Percentiles rank a stretch among this genome's conserved stretches.
These are phyloP conservation scores for Chascanopsetta lugubris DNA, from an alignment of 2,113 vertebrate species.

Conservation along the genomic window DNA sequence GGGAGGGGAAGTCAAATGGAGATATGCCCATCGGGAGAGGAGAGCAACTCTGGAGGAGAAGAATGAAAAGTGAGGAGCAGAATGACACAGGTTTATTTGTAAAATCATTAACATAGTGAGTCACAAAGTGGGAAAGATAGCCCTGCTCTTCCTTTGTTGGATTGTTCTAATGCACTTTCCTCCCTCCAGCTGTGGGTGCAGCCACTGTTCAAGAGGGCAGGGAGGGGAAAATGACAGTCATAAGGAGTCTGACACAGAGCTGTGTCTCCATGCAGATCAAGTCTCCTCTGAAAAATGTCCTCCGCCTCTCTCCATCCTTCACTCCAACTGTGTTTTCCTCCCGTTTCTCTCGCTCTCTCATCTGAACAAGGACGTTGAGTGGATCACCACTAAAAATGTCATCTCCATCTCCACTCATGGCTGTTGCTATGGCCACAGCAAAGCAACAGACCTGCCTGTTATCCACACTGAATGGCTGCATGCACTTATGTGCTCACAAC, in stretches of 20 bases:
- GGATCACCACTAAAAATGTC: conserved; percentile 49
- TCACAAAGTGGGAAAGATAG: neutral
- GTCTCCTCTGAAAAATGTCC: conserved; percentile 23
- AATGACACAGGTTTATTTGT: conserved; percentile 11
- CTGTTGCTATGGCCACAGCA: conserved; percentile 79
- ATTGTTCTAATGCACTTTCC: neutral
- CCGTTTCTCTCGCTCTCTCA: conserved; percentile 38
- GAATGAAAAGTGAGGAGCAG: too few relatives aligned
- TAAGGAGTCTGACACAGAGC: conserved; percentile 25
- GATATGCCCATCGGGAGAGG: conserved; percentile 18
- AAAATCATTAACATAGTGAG: conserved; percentile 18
- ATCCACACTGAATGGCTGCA: conserved; percentile 36
- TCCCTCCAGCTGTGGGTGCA: neutral
- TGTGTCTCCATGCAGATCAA: conserved; percentile 34
- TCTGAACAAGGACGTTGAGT: conserved; percentile 71
- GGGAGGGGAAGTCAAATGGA: conserved; percentile 40
- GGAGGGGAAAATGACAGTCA: conserved; percentile 30
- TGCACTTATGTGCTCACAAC: conserved; percentile 24
- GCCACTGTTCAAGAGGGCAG: conserved; percentile 9
- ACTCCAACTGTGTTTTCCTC: conserved; percentile 34
- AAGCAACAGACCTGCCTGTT: conserved; percentile 68
- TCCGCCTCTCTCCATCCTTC: conserved; percentile 19
- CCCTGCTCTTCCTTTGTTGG: neutral
- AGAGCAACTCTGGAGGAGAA: conserved; percentile 12
- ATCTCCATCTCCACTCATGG: conserved; percentile 64